Conservation (phyloP, 2,797 vertebrate genomes). For the Carduelis carduelis region DNA sequence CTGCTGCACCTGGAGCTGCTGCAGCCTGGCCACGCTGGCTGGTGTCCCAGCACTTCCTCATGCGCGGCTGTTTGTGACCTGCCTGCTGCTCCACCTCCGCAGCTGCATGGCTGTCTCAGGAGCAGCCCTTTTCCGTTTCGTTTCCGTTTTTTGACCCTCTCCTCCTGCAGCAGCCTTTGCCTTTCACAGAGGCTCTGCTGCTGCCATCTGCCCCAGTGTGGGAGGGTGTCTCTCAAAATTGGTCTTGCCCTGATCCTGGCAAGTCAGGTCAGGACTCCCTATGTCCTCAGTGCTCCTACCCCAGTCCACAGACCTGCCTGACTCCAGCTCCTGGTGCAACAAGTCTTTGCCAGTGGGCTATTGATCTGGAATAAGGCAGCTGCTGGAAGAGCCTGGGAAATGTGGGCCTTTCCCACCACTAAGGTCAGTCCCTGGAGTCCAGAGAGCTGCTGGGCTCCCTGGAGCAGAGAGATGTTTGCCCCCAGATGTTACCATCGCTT, state of each 20-base stretch:
- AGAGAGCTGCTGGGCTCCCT: neutral
- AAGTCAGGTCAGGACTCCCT: neutral
- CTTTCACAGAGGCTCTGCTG: neutral
- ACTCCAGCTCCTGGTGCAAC: neutral
- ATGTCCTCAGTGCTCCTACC: neutral
- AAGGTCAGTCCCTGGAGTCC: neutral
- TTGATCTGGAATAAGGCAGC: neutral
- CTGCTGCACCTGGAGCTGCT: neutral
- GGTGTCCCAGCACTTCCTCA: neutral
- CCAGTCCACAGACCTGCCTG: neutral
- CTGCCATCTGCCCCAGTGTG: neutral
- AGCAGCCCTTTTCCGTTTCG: neutral
- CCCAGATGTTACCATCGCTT: neutral
- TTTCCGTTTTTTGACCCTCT: neutral
- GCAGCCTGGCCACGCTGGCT: neutral
- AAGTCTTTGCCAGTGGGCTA: neutral
- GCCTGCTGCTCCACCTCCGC: conserved; percentile 64
- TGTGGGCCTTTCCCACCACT: neutral
- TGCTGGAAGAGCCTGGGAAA: neutral
- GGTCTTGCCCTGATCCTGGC: neutral
- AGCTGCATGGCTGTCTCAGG: neutral
- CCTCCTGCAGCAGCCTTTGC: neutral
- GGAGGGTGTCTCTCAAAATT: neutral
- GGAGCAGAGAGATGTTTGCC: neutral
- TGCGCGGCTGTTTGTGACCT: conserved; percentile 1